A percentile compares a stretch with the other conserved stretches of the same genome.
Evolutionary conservation across 1,140 invertebrate genomes (phyloP).

Genomic region (Coenobita brevimanus): DNA sequence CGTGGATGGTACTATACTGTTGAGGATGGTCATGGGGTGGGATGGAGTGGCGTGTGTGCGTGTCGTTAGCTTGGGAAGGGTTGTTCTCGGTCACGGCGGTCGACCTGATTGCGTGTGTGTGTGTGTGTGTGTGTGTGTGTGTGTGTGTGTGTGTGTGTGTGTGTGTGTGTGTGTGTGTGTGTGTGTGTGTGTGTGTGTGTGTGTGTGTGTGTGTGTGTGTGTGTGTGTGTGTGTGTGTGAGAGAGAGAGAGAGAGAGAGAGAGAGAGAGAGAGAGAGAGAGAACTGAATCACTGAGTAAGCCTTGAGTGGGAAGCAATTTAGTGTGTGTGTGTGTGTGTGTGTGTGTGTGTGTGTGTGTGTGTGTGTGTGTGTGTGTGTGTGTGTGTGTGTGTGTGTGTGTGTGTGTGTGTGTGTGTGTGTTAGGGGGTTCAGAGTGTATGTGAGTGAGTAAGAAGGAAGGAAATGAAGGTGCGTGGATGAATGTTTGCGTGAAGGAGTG

Average conservation of each 20-base stretch:
- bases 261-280: not conserved
- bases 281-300: too few relatives aligned
- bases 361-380: constrained; percentile 7
- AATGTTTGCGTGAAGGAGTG: too few relatives aligned
- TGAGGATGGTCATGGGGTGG: too few relatives aligned
- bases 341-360: not conserved
- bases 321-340: not conserved
- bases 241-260: not conserved
- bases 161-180: constrained; percentile 20
- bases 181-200: not conserved
- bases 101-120: too few relatives aligned
- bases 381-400: constrained; percentile 1
- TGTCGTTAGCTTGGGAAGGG: too few relatives aligned
- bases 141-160: constrained; percentile 10
- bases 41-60: too few relatives aligned
- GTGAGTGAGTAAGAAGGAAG: too few relatives aligned
- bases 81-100: too few relatives aligned
- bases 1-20: too few relatives aligned
- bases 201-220: not conserved
- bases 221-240: not conserved
- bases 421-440: too few relatives aligned
- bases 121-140: constrained; percentile 5
- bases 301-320: too few relatives aligned
- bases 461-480: too few relatives aligned
- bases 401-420: constrained; percentile 7